Evolutionary conservation across 2,797 vertebrate genomes (phyloP).

Genomic region (Melanogrammus aeglefinus): DNA sequence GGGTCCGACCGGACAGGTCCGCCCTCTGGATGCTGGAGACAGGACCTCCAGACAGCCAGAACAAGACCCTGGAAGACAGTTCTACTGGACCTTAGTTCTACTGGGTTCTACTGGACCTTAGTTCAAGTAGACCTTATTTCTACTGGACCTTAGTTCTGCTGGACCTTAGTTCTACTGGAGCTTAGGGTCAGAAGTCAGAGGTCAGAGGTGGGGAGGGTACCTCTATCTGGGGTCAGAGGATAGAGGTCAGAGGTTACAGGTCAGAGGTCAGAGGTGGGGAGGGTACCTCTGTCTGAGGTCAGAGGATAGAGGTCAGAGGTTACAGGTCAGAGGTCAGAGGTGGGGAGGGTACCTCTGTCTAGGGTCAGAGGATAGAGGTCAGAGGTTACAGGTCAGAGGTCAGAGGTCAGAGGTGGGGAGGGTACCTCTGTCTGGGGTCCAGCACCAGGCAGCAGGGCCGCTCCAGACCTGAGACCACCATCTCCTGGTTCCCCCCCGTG

Average conservation of each 20-base stretch:
- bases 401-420: background rate
- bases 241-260: too few species aligned
- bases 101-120: background rate
- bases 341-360: too few species aligned
- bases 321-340: too few species aligned
- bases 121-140: background rate
- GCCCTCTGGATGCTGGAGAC: conserved; percentile 75
- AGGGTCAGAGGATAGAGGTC: too few species aligned
- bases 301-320: too few species aligned
- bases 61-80: conserved; percentile 78
- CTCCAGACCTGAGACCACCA: conserved; percentile 75
- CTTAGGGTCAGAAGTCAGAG: too few species aligned
- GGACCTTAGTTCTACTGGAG: background rate
- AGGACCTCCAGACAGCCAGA: conserved; percentile 81
- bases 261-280: too few species aligned
- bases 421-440: conserved; percentile 85
- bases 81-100: background rate
- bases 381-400: too few species aligned
- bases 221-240: conserved; percentile 77
- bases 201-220: conserved; percentile 61
- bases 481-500: conserved; percentile 75
- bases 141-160: background rate
- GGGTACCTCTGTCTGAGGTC: too few species aligned
- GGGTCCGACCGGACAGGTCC: conserved; percentile 57
- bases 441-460: conserved; percentile 75